Evolutionary conservation across 2,113 vertebrate genomes (phyloP).

Genomic region (Procavia capensis): DNA sequence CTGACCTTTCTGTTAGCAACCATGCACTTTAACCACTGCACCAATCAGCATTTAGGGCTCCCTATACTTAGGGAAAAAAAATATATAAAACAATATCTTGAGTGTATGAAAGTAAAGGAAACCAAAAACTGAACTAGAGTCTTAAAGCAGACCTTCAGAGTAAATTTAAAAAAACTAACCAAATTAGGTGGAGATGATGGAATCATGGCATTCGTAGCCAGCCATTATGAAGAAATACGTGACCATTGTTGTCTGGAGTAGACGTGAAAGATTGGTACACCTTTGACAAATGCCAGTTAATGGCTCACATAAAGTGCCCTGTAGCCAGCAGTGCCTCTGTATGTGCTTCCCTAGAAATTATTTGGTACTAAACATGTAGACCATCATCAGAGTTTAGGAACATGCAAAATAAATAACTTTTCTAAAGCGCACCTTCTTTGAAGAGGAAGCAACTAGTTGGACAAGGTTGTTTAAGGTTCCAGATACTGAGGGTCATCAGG

Average conservation of each 20-base stretch:
- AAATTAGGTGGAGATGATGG: not conserved
- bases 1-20: too few species aligned
- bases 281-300: not conserved
- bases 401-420: conserved; percentile 35
- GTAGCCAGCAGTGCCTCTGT: conserved; percentile 57
- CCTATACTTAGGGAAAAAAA: not conserved
- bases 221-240: not conserved
- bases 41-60: too few species aligned
- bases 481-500: conserved; percentile 20
- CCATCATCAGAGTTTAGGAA: conserved; percentile 2
- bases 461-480: not conserved
- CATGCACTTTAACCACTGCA: too few species aligned
- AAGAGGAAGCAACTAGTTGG: not conserved
- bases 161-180: conserved; percentile 23
- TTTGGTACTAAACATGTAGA: not conserved
- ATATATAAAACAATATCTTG: not conserved
- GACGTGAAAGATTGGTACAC: not conserved
- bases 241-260: not conserved
- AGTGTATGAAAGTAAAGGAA: conserved; percentile 19
- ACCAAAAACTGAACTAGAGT: conserved; percentile 29
- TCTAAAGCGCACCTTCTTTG: not conserved
- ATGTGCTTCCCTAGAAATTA: conserved; percentile 47
- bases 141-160: conserved; percentile 10
- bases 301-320: conserved; percentile 46
- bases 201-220: not conserved